phyloP scores from a whole-genome alignment of 2,888 invertebrate genomes.

The Scotopteryx bipunctaria region DNA sequence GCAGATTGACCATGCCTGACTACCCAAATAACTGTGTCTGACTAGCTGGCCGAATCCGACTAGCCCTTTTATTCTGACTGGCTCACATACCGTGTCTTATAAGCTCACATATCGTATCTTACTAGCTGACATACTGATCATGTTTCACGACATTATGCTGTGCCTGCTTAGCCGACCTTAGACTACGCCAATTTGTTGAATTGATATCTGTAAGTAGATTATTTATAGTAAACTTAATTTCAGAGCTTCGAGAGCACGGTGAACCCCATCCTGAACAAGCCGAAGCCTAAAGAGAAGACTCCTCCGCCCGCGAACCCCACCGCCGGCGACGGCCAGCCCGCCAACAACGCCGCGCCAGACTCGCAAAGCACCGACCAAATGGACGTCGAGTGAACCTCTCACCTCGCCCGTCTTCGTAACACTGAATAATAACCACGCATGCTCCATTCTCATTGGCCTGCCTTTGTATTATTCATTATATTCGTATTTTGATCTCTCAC shows the following conservation, averaged over 20 bases:
- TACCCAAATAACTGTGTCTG: no score
- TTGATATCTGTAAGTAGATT: neutral
- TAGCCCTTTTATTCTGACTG: no score
- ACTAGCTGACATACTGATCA: no score
- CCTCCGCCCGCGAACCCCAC: slow-evolving; percentile 70
- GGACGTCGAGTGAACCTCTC: slow-evolving; percentile 72
- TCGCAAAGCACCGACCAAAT: slow-evolving; percentile 62
- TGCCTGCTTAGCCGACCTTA: no score
- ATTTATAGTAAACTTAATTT: slow-evolving; percentile 31
- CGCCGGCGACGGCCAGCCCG: slow-evolving; percentile 56
- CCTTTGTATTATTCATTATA: neutral
- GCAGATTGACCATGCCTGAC: no score
- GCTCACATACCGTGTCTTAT: no score
- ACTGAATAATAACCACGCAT: slow-evolving; percentile 48
- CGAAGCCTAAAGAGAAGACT: slow-evolving; percentile 91
- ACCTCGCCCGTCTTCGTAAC: slow-evolving; percentile 34
- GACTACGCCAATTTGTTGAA: neutral
- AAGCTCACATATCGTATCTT: no score
- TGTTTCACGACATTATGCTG: no score
- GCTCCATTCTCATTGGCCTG: slow-evolving; percentile 20
- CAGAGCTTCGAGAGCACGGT: slow-evolving; percentile 85
- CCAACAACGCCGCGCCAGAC: slow-evolving; percentile 38
- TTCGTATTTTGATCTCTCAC: no score
- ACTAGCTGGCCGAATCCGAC: no score
- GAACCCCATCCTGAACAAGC: slow-evolving; percentile 93